Conservation (phyloP, 2,888 invertebrate genomes). For the Pseudanteris insignis region DNA sequence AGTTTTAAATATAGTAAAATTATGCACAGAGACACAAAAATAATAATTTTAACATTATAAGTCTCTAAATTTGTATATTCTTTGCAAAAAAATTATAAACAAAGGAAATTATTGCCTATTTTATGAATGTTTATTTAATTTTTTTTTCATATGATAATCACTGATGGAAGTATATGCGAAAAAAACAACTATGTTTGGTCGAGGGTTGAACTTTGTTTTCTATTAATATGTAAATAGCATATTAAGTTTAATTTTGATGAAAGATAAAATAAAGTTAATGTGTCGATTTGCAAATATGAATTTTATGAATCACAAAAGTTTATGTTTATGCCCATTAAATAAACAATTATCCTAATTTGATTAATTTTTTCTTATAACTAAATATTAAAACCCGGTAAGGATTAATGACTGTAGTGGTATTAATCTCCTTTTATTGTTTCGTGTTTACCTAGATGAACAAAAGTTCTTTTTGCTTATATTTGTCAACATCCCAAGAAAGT, state of each 20-base stretch:
- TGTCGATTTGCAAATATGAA: slow-evolving; percentile 40
- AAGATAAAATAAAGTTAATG: slow-evolving; percentile 35
- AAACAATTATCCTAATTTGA: slow-evolving; percentile 13
- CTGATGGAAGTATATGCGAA: slow-evolving; percentile 7
- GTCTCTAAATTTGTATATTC: too few relatives aligned
- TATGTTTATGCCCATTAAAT: slow-evolving; percentile 22
- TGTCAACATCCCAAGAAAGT: too few relatives aligned
- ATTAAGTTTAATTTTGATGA: slow-evolving; percentile 36
- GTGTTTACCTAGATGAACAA: background rate
- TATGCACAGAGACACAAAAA: too few relatives aligned
- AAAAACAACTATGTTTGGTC: slow-evolving; percentile 27
- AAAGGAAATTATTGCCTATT: too few relatives aligned
- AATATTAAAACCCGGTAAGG: too few relatives aligned
- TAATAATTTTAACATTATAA: too few relatives aligned
- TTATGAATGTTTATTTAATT: too few relatives aligned
- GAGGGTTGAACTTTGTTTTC: slow-evolving; percentile 20
- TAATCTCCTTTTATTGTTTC: too few relatives aligned
- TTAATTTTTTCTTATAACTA: too few relatives aligned
- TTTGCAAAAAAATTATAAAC: too few relatives aligned
- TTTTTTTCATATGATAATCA: background rate
- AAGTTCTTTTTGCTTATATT: background rate
- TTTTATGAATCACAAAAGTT: slow-evolving; percentile 39
- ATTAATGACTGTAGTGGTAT: too few relatives aligned
- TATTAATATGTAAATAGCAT: slow-evolving; percentile 37
- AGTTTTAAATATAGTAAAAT: too few relatives aligned